Evolutionary conservation across 1,140 invertebrate genomes (phyloP).

Genomic region (Lasioglossum albipes): DNA sequence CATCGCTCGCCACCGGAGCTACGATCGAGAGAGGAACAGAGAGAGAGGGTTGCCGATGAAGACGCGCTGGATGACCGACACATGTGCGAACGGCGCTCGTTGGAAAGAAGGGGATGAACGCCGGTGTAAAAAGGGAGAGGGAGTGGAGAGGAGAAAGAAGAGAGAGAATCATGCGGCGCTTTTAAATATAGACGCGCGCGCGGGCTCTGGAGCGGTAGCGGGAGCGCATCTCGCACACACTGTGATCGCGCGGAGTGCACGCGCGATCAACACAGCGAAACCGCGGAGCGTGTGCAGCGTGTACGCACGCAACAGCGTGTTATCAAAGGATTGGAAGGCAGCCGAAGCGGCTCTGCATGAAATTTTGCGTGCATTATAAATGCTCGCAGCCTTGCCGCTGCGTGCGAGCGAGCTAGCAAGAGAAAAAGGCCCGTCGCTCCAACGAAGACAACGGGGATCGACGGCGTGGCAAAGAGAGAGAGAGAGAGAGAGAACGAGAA

Average conservation of each 20-base stretch:
- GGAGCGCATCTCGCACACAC: constrained; percentile 18
- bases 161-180: constrained; percentile 52
- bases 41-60: constrained; percentile 17
- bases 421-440: constrained; percentile 19
- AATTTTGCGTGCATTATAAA: constrained; percentile 78
- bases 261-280: background rate
- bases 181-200: constrained; percentile 69
- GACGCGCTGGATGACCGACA: constrained; percentile 22
- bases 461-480: constrained; percentile 23
- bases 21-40: background rate
- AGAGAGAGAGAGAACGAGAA: constrained; percentile 18
- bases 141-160: background rate
- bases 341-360: constrained; percentile 72
- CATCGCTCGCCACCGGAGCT: constrained; percentile 15
- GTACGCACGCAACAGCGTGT: constrained; percentile 60
- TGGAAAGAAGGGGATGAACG: constrained; percentile 17
- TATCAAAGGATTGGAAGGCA: constrained; percentile 73
- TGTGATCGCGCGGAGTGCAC: background rate
- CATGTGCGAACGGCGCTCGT: background rate
- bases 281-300: constrained; percentile 36
- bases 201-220: constrained; percentile 2
- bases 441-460: constrained; percentile 19
- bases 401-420: constrained; percentile 48
- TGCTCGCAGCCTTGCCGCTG: constrained; percentile 64
- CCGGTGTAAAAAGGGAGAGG: background rate